Conservation (phyloP, 2,797 vertebrate species). For the Lophius americanus region DNA sequence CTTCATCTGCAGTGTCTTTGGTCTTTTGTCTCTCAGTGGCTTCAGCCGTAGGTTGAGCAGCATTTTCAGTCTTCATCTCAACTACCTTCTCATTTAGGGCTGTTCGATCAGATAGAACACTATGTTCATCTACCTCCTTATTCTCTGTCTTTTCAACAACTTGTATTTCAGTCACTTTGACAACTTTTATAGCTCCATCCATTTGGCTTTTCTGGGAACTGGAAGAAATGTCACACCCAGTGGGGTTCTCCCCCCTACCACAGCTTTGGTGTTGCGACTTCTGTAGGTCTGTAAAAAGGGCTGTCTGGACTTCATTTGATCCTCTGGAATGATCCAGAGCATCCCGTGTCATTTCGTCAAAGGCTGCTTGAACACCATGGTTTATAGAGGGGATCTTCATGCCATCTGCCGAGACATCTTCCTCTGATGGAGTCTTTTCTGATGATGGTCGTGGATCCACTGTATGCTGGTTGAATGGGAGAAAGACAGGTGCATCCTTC, state of each 20-base stretch:
- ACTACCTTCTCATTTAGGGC: slow-evolving; percentile 33
- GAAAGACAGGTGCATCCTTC: slow-evolving; percentile 70
- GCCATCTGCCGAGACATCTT: slow-evolving; percentile 42
- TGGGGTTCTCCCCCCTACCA: slow-evolving; percentile 37
- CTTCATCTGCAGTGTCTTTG: slow-evolving; percentile 17
- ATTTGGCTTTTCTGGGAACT: slow-evolving; percentile 46
- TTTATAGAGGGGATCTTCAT: slow-evolving; percentile 36
- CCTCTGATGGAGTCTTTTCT: slow-evolving; percentile 42
- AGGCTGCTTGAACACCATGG: slow-evolving; percentile 30
- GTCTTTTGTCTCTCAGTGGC: slow-evolving; percentile 21
- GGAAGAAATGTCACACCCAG: slow-evolving; percentile 57
- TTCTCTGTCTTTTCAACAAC: slow-evolving; percentile 49
- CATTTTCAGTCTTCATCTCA: slow-evolving; percentile 52
- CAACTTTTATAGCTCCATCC: slow-evolving; percentile 62
- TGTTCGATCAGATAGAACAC: slow-evolving; percentile 19
- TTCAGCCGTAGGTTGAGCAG: not conserved
- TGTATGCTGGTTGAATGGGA: slow-evolving; percentile 30
- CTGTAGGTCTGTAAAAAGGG: slow-evolving; percentile 55
- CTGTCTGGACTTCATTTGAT: slow-evolving; percentile 61
- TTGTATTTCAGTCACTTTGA: slow-evolving; percentile 60
- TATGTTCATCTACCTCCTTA: slow-evolving; percentile 12
- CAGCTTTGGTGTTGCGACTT: slow-evolving; percentile 55
- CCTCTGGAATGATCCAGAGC: slow-evolving; percentile 63
- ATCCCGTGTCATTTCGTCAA: slow-evolving; percentile 50
- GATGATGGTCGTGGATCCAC: slow-evolving; percentile 21